Percentiles rank a stretch among this genome's conserved stretches.
Evolutionary conservation across 2,113 vertebrate species (phyloP).

Genomic region (Eidolon helvum): DNA sequence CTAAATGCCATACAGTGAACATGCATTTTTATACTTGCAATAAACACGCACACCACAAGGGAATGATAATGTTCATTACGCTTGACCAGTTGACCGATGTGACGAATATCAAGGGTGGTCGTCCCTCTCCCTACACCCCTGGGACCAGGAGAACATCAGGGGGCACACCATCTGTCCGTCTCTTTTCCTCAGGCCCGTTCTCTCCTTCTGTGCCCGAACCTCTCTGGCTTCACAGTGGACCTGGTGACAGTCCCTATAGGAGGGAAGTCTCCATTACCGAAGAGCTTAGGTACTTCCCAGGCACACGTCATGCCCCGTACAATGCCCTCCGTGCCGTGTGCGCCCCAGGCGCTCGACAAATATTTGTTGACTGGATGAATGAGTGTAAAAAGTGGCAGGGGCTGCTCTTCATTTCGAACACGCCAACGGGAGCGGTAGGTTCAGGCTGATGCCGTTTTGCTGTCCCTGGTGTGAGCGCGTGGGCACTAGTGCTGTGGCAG

Average conservation of each 20-base stretch:
- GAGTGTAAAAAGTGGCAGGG: not conserved
- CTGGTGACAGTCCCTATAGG: not conserved
- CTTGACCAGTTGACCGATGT: not conserved
- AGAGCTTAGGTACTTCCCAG: not conserved
- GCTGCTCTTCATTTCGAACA: not conserved
- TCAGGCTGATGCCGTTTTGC: not conserved
- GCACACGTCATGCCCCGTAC: not conserved
- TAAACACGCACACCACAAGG: not conserved
- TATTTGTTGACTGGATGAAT: not conserved
- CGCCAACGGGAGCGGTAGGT: not conserved
- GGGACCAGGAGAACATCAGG: not conserved
- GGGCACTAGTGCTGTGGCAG: fast-evolving
- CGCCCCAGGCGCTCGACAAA: not conserved
- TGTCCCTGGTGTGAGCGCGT: not conserved
- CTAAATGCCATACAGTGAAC: not conserved
- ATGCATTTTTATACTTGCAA: not conserved
- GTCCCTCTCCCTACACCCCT: not conserved
- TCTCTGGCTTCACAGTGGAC: not conserved
- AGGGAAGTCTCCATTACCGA: not conserved
- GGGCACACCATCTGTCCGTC: not conserved
- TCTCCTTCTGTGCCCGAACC: not conserved
- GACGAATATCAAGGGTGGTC: not conserved
- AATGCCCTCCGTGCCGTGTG: not conserved
- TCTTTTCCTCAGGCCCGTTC: not conserved
- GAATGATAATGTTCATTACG: not conserved